Evolutionary conservation across 2,888 invertebrate genomes (phyloP), one percentile per base, ranked within the genome.

Genomic region (Gnatocerus cornutus): DNA sequence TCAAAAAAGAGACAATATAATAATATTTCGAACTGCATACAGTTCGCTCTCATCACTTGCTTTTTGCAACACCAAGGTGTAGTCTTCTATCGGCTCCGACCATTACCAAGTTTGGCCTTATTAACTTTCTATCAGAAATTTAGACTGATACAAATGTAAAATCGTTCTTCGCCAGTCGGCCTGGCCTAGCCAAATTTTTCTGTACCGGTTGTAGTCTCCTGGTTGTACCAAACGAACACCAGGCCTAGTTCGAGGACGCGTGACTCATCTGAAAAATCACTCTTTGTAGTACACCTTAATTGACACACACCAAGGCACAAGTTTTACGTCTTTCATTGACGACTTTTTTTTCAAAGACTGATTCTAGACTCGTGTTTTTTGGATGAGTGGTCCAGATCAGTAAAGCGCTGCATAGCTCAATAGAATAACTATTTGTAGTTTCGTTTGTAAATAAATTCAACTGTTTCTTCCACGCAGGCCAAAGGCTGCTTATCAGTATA

Each of bases 91-190:
- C 55, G 14, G 55, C 30, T 29, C 59, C 33, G 30, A 45, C 46
- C 30, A 16, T 45, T 61, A 68, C 81, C 80, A 73, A 79, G 76
- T 82, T 84, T 83, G 83, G 84, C 84, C 84, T 84, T 84, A 83
- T 80, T 78, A 76, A 79, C 73, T 78, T 78, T 79, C 77, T 79
- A 78, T 80, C 79, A 80, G 78, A 81, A 80, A 76, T 77, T 76
- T 82, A 81, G 82, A 82, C 81, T 82, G 81, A 82, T 79, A 75
- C 68, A 75, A 70, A 62, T 69, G 43, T 63, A 63, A 21, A 71
- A 76, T 75, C 69, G 75, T 70, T 75, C 69, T 71, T 71, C 21
- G 48, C 73, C 76, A 75, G 76, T 69, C 72, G 68, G 68, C 73
- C 74, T 75, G 78, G 78, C 74, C 74, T 76, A 79, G 79, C 78